Evolutionary conservation across 2,888 invertebrate genomes (phyloP), one percentile per base, ranked within the genome.

Genomic region (Cerceris rybyensis): DNA sequence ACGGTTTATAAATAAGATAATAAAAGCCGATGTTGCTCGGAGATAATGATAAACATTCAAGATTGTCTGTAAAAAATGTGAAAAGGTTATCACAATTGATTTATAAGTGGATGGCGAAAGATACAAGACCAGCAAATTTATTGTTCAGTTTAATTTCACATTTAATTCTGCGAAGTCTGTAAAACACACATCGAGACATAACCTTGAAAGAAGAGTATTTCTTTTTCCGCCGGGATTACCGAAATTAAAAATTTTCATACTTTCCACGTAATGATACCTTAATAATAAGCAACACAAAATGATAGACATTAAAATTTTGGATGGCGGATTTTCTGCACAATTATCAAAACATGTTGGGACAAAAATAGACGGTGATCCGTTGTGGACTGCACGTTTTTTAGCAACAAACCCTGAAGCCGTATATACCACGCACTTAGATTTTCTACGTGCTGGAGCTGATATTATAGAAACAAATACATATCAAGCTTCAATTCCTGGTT

Each of bases 361-460:
- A 83, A 94, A 95, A 70, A 96, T 97, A 73, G 96, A 97, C 90
- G 96, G 96, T 0, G 97, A 98, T 92, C 97, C 98, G 0, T 92
- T 98, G 46, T 98, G 98, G 98, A 97, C 97, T 88, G 96, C 98
- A 6, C 94, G 96, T 74, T 96, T 97, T 88, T 94, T 98, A 78
- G 94, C 95, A 72, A 96, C 96, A 1, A 94, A 97, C 92, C 97
- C 97, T 2, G 94, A 96, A 13, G 96, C 96, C 66, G 95, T 98
- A 67, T 94, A 96, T 79, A 94, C 95, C 84, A 96, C 97, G 0
- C 98, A 98, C 92, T 93, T 96, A 87, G 97, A 96, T 90, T 98
- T 96, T 91, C 93, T 97, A 60, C 94, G 96, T 93, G 97, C 97
- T 90, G 98, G 98, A 17, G 96, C 98, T 54, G 96, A 98, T 89